These are phyloP conservation scores for Euplagia quadripunctaria DNA, from an alignment of 2,888 invertebrate genomes.

Conservation along the genomic window DNA sequence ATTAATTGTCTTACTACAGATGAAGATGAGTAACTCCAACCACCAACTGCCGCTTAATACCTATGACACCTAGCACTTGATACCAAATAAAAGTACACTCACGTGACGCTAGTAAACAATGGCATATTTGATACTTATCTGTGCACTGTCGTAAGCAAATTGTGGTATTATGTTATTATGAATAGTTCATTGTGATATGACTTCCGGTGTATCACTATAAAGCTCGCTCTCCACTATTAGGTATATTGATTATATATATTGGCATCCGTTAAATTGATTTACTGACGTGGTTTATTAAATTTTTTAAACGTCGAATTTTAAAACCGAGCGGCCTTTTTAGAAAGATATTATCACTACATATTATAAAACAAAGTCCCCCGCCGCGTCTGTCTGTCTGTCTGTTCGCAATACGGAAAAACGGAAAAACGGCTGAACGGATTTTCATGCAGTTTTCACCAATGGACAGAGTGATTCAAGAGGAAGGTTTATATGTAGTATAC, in stretches of 20 bases:
- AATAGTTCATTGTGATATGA: constrained; percentile 29
- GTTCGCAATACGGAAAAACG: too few species aligned
- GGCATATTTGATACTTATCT: constrained; percentile 25
- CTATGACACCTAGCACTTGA: not conserved
- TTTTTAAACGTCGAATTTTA: too few species aligned
- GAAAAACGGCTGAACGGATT: too few species aligned
- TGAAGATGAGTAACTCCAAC: not conserved
- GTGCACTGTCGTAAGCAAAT: constrained; percentile 25
- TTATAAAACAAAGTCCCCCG: too few species aligned
- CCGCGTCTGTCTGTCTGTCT: too few species aligned
- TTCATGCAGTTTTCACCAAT: too few species aligned
- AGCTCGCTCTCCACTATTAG: not conserved
- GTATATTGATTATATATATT: too few species aligned
- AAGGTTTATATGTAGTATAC: too few species aligned
- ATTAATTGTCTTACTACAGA: not conserved
- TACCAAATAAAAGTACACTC: not conserved
- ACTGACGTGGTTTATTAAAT: not conserved
- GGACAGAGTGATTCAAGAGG: too few species aligned
- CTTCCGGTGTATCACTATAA: constrained; percentile 26
- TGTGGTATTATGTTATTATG: constrained; percentile 21
- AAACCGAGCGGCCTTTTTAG: too few species aligned
- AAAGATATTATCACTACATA: too few species aligned
- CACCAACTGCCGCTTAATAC: not conserved
- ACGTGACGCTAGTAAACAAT: constrained; percentile 16
- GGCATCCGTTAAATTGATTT: not conserved